phyloP scores from a whole-genome alignment of 2,797 vertebrate genomes.

The Dermochelys coriacea region DNA sequence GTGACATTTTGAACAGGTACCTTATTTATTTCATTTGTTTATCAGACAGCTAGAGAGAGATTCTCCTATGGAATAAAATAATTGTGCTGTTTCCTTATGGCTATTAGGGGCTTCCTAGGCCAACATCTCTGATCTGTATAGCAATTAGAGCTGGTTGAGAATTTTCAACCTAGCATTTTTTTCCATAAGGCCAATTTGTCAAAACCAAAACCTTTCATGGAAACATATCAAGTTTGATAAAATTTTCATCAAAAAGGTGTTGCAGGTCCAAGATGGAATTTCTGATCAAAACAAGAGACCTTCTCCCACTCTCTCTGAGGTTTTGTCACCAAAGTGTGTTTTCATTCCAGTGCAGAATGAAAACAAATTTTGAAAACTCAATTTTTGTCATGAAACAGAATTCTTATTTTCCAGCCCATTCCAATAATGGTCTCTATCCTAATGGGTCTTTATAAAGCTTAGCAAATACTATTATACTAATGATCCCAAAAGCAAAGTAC shows the following conservation, averaged over 20 bases:
- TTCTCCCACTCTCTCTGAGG: neutral
- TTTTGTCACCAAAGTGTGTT: neutral
- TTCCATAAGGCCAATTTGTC: too few relatives aligned
- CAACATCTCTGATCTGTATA: slow-evolving; percentile 61
- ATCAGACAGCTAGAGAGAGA: slow-evolving; percentile 1
- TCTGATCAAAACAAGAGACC: neutral
- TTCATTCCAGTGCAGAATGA: neutral
- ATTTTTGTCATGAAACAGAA: neutral
- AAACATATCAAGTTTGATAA: too few relatives aligned
- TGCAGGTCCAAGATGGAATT: neutral
- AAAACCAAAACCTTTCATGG: too few relatives aligned
- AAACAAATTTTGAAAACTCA: neutral
- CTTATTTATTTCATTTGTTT: slow-evolving; percentile 67
- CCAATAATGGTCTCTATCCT: slow-evolving; percentile 63
- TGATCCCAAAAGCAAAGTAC: slow-evolving; percentile 42
- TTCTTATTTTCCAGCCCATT: neutral
- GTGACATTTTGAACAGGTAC: slow-evolving; percentile 58
- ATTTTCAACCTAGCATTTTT: too few relatives aligned
- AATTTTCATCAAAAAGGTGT: too few relatives aligned
- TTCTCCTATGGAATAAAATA: slow-evolving; percentile 58
- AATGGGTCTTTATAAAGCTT: slow-evolving; percentile 40
- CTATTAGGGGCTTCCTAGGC: slow-evolving; percentile 64
- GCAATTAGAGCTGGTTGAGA: too few relatives aligned
- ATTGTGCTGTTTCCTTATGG: slow-evolving; percentile 56
- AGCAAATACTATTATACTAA: slow-evolving; percentile 60